phyloP scores from a whole-genome alignment of 2,888 invertebrate genomes.

The Pachycephus smyrnensis region DNA sequence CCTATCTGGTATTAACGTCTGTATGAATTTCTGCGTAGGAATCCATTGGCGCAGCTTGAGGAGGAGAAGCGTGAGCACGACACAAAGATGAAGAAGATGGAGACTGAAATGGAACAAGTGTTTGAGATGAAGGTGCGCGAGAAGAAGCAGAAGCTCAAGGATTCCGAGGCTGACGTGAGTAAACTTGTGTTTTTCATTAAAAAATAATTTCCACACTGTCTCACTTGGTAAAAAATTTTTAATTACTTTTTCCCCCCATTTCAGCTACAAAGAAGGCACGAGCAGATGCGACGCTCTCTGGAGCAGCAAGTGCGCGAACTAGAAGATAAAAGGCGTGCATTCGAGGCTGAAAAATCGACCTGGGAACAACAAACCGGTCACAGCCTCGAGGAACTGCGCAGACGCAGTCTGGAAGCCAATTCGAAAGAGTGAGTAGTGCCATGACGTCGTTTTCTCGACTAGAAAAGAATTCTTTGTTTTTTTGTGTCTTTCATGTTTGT shows the following conservation, averaged over 20 bases:
- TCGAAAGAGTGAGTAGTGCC: slow-evolving; percentile 84
- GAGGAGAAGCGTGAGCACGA: slow-evolving; percentile 98
- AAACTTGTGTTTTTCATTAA: not conserved
- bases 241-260: not conserved
- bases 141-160: slow-evolving; percentile 95
- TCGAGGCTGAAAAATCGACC: slow-evolving; percentile 85
- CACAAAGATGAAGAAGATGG: slow-evolving; percentile 98
- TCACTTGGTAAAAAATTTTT: not conserved
- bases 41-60: slow-evolving; percentile 98
- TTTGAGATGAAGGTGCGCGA: slow-evolving; percentile 98
- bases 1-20: not conserved
- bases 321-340: slow-evolving; percentile 87
- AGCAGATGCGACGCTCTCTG: slow-evolving; percentile 80
- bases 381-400: slow-evolving; percentile 88
- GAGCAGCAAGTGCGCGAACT: slow-evolving; percentile 93
- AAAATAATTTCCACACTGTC: not conserved
- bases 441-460: slow-evolving; percentile 5
- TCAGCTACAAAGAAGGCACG: slow-evolving; percentile 87
- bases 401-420: slow-evolving; percentile 89
- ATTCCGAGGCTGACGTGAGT: slow-evolving; percentile 89
- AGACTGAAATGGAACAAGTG: slow-evolving; percentile 98
- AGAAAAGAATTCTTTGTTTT: too few relatives aligned
- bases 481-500: too few relatives aligned
- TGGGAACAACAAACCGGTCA: slow-evolving; percentile 94
- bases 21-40: slow-evolving; percentile 73